Evolutionary conservation across 2,113 vertebrate species (phyloP), one percentile per base, ranked within the genome.

Genomic region (Vidua chalybeata): DNA sequence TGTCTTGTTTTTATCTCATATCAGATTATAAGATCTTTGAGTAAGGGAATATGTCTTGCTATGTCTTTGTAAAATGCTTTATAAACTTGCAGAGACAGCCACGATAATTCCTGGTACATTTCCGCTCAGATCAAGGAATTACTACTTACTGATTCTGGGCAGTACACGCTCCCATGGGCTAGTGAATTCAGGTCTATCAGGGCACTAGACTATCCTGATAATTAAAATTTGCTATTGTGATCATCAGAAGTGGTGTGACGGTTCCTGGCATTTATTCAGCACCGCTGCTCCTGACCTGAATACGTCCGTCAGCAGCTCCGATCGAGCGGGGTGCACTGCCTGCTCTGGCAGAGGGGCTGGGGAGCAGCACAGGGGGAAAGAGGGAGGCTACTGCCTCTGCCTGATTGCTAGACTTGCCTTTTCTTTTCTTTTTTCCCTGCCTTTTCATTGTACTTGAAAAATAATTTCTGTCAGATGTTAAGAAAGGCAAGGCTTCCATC

Each of bases 21-120:
- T 92, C 92, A 81, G 49, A 92, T 97, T 93, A 90, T 89, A 96
- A 95, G 76, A 94, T 93, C 93, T 95, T 89, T 90, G 88, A 95
- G 79, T 89, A 95, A 90, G 90, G 75, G 83, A 96, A 64, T 92
- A 85, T 81, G 83, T 91, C 93, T 94, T 85, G 48, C 84, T 75
- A 69, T 64, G 81, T 94, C 92, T 97, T 90, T 94, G 90, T 96
- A 93, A 96, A 95, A 92, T 2, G 61, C 95, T 95, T 92, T 91
- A 92, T 96, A 97, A 97, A 96, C 88, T 89, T 89, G 77, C 83
- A 94, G 83, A 84, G 94, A 90, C 92, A 95, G 93, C 85, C 84
- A 37, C 0, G 35, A 75, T 94, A 90, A 96, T 96, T 94, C 93
- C 72, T 45, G 56, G 61, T 87, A 27, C 84, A 91, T 96, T 96